Conservation (phyloP, 2,888 invertebrate species). For the Glyphotaelius pellucidus region DNA sequence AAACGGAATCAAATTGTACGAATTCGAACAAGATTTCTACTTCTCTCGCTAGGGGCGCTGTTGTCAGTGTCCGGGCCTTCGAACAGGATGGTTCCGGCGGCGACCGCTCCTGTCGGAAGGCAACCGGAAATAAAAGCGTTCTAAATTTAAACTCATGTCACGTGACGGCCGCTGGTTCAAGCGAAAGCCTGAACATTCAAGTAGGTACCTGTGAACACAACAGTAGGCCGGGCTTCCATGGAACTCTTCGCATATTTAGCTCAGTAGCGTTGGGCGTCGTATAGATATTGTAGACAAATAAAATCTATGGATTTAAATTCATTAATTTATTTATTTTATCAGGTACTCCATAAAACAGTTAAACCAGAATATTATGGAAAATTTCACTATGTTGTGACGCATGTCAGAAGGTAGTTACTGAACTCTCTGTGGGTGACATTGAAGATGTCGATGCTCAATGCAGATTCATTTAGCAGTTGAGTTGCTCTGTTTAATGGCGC, state of each 20-base stretch:
- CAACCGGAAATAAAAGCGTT: constrained; percentile 44
- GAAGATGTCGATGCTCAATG: too few species aligned
- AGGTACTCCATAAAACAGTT: too few species aligned
- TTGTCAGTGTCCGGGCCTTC: neutral
- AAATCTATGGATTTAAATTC: too few species aligned
- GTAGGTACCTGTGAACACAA: neutral
- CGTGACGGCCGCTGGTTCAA: constrained; percentile 52
- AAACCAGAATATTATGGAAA: too few species aligned
- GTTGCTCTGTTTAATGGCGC: too few species aligned
- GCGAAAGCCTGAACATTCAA: neutral
- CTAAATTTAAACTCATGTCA: constrained; percentile 56
- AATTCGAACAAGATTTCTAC: neutral
- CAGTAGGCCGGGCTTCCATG: constrained; percentile 29
- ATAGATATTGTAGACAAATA: too few species aligned
- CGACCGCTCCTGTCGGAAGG: neutral
- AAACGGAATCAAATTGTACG: neutral
- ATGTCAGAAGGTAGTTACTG: too few species aligned
- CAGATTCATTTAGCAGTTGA: too few species aligned
- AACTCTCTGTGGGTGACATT: too few species aligned
- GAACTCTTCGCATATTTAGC: neutral
- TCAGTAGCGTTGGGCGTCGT: neutral
- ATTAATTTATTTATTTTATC: too few species aligned
- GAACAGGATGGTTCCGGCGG: neutral
- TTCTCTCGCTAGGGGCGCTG: neutral
- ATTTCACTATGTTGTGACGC: too few species aligned